phyloP scores from a whole-genome alignment of 1,140 invertebrate genomes.

The Dermatophagoides farinae region DNA sequence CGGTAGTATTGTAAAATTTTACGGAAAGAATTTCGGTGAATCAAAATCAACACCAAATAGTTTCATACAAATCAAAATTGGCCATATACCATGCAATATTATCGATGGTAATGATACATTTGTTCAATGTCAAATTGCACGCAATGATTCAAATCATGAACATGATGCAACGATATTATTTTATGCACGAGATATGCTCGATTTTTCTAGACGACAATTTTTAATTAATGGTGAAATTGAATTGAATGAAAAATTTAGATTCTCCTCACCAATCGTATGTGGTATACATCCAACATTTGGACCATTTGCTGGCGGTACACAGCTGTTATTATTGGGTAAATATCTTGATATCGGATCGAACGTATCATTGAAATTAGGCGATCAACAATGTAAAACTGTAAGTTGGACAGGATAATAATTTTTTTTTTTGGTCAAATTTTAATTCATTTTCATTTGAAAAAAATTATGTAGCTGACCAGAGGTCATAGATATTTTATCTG shows the following conservation, averaged over 20 bases:
- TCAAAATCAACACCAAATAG: background rate
- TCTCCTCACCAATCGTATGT: background rate
- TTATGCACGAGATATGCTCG: too few relatives aligned
- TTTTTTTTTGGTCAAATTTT: background rate
- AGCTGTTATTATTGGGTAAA: background rate
- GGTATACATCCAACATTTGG: background rate
- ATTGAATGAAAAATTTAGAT: background rate
- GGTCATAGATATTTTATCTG: background rate
- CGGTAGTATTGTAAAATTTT: background rate
- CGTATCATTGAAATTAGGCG: background rate
- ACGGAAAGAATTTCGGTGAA: background rate
- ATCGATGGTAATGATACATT: background rate
- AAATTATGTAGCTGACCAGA: background rate
- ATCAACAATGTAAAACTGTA: background rate
- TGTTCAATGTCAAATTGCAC: background rate
- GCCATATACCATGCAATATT: background rate
- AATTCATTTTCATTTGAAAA: background rate
- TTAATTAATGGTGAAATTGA: background rate
- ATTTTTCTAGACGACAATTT: background rate
- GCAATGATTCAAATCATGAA: background rate
- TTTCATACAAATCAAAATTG: background rate
- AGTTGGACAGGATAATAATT: too few relatives aligned
- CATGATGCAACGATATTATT: background rate
- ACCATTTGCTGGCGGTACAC: background rate
- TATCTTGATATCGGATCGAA: background rate